Evolutionary conservation across 2,797 vertebrate genomes (phyloP), one percentile per base, ranked within the genome.

Genomic region (Syngnathus rostellatus): DNA sequence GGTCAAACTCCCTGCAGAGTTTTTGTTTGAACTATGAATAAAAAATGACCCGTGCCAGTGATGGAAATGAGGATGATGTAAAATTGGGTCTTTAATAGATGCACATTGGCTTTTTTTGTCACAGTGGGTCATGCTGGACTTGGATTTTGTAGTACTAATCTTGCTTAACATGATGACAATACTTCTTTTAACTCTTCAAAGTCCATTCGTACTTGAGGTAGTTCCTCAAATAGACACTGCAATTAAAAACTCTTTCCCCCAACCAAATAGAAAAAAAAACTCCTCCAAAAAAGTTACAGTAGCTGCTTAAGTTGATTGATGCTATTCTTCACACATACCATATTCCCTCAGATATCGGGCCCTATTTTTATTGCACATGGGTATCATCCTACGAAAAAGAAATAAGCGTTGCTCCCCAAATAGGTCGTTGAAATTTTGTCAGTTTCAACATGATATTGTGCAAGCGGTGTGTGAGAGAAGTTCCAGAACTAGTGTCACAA

Each of bases 21-120:
- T 62, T 23, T 71, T 69, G 17, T 43, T 74, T 80, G 57, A 84
- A 81, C 76, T 70, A 73, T 76, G 73, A 77, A 83, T 80, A 73
- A 76, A 65, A 70, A 43, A 48, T 81, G 68, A 81, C 76, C 53
- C 37, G 38, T 71, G 58, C 63, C 19, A 14, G 58, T 68, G 75
- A 65, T 72, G 68, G 74, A 79, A 69, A 66, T 81, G 74, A 48
- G 23, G 68, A 69, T 73, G 57, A 25, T 55, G 53, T 21, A 23
- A 55, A 55, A 25, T 23, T 54, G 16, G 19, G 8, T 54, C 21
- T 23, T 2, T 11, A 25, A 23, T n/a, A 51, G 17, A 17, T 51
- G 48, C 48, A 51, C 48, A 51, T n/a, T 6, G 48, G 48, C 48
- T 50, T 50, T 19, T 4, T 17, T 50, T 19, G 19, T 50, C 8